These are phyloP conservation scores for Pampusana beccarii DNA, from an alignment of 2,113 vertebrate genomes.

Conservation along the genomic window DNA sequence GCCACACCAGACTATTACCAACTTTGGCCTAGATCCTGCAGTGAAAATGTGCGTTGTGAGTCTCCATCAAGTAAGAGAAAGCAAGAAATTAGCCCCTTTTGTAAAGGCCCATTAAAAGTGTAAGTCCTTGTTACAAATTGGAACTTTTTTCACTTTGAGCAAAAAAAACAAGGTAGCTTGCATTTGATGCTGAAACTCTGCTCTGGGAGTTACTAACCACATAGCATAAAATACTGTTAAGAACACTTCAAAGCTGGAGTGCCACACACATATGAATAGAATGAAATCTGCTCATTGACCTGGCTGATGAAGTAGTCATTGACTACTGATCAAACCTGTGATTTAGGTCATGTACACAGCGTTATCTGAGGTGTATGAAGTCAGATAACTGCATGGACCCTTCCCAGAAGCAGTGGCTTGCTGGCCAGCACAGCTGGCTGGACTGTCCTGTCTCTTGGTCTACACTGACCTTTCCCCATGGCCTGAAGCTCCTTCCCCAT, in stretches of 20 bases:
- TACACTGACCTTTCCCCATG: fast-evolving
- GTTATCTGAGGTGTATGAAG: not conserved
- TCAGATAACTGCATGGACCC: fast-evolving
- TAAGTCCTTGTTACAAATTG: not conserved
- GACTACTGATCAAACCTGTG: not conserved
- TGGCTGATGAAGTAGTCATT: not conserved
- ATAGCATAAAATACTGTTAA: not conserved
- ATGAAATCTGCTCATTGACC: not conserved
- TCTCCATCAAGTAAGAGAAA: not conserved
- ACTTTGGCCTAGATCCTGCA: constrained; percentile 17
- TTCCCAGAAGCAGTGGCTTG: fast-evolving
- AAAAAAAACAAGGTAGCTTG: not conserved
- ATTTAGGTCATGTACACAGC: not conserved
- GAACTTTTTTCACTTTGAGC: not conserved
- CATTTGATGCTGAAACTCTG: not conserved
- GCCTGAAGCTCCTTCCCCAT: not conserved
- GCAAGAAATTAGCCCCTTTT: not conserved
- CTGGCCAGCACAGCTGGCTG: not conserved
- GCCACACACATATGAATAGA: not conserved
- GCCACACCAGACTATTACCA: not conserved
- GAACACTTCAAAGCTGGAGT: not conserved
- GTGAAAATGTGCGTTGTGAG: not conserved
- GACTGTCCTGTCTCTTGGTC: not conserved
- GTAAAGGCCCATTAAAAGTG: not conserved
- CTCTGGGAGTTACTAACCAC: not conserved